These are phyloP conservation scores for Clamator glandarius DNA, from an alignment of 2,797 vertebrate species.

Conservation along the genomic window DNA sequence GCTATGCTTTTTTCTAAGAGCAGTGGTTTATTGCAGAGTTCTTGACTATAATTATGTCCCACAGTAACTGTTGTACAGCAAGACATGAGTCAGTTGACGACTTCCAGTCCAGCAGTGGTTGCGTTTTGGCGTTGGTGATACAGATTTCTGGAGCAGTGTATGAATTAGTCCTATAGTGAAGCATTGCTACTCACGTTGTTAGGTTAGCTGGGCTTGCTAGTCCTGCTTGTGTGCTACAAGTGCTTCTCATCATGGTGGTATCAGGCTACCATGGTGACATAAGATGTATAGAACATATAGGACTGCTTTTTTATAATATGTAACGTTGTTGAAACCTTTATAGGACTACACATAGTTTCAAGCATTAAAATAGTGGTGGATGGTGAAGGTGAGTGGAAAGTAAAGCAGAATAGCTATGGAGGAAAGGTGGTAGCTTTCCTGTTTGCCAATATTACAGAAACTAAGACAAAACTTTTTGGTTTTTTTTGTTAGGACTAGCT, in stretches of 20 bases:
- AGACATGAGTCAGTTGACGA: neutral
- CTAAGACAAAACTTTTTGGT: neutral
- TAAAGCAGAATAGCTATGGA: neutral
- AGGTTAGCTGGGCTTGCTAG: neutral
- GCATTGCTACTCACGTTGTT: neutral
- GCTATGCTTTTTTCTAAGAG: neutral
- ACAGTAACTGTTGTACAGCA: neutral
- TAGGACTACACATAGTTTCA: neutral
- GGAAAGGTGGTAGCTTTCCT: neutral
- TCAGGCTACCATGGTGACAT: neutral
- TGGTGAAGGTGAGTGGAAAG: neutral
- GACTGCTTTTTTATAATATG: neutral
- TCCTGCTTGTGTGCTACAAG: neutral
- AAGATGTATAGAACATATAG: neutral
- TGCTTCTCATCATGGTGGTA: neutral
- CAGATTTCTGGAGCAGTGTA: neutral
- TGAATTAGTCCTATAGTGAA: neutral
- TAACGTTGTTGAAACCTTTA: neutral
- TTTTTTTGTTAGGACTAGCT: neutral
- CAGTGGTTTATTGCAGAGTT: conserved; percentile 22
- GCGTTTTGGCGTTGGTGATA: neutral
- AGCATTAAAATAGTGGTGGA: neutral
- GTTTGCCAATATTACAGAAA: neutral
- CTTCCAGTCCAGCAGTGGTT: neutral
- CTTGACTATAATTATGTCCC: conserved; percentile 16